Conservation (phyloP, 1,140 invertebrate genomes). For the Eurosta solidaginis region DNA sequence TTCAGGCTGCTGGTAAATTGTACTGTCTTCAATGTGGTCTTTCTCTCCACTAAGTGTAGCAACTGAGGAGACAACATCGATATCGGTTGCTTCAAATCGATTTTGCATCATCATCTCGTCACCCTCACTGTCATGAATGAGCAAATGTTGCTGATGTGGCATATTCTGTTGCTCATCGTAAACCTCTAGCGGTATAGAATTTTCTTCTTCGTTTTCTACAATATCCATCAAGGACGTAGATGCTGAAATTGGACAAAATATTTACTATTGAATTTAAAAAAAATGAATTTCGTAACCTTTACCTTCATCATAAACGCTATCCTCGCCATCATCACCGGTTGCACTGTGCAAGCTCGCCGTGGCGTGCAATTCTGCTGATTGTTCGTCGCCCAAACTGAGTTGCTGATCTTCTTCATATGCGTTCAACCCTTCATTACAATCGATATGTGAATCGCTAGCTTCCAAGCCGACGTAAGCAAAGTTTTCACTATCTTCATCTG, state of each 20-base stretch:
- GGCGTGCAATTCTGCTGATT: not conserved
- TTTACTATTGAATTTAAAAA: not conserved
- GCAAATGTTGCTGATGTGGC: not conserved
- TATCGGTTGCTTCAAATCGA: not conserved
- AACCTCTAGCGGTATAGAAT: not conserved
- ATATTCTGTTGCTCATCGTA: not conserved
- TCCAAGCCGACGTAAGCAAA: not conserved
- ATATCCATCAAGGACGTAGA: not conserved
- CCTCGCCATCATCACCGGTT: not conserved
- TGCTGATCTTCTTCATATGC: not conserved
- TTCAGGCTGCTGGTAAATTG: not conserved
- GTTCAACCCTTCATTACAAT: not conserved
- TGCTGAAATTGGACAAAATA: not conserved
- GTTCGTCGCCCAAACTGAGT: not conserved
- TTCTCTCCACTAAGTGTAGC: not conserved
- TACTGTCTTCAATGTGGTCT: not conserved
- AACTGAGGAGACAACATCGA: not conserved
- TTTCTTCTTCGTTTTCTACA: not conserved
- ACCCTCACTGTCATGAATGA: not conserved
- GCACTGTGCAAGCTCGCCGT: not conserved
- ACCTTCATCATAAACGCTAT: slow-evolving; percentile 17
- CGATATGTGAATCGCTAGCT: not conserved
- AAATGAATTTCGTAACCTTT: not conserved
- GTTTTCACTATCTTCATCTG: not conserved
- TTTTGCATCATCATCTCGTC: not conserved